Evolutionary conservation across 2,797 vertebrate genomes (phyloP).

Genomic region (Meda fulgida): DNA sequence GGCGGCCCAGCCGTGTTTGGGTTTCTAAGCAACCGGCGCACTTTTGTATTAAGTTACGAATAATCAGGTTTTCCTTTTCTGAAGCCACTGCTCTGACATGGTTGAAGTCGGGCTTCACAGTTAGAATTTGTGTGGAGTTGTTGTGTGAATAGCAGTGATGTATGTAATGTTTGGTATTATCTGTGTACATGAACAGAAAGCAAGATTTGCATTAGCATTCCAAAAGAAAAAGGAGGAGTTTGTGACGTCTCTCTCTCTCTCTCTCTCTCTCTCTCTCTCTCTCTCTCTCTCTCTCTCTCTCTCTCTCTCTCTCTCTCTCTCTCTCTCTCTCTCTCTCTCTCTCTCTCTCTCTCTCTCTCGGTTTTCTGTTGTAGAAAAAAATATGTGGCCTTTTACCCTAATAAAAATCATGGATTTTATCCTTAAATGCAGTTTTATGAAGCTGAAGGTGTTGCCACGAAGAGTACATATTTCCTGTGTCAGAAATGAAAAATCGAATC

Average conservation of each 20-base stretch:
- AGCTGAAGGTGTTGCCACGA: neutral
- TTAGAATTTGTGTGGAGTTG: constrained; percentile 11
- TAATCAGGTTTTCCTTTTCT: constrained; percentile 62
- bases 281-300: too few species aligned
- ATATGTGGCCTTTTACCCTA: neutral
- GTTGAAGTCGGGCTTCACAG: constrained; percentile 22
- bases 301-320: too few species aligned
- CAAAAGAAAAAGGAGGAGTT: neutral
- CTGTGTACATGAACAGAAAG: neutral
- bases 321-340: too few species aligned
- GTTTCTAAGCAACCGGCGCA: constrained; percentile 27
- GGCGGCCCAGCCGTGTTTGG: constrained; percentile 16
- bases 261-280: too few species aligned
- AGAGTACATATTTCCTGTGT: neutral
- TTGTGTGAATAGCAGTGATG: neutral
- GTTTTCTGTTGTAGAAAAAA: neutral
- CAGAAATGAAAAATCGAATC: neutral
- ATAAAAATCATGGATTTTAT: neutral
- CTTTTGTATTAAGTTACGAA: constrained; percentile 45
- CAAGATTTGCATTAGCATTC: neutral
- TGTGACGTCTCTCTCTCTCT: too few species aligned
- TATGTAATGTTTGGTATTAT: neutral
- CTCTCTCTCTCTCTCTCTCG: too few species aligned
- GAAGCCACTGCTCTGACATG: constrained; percentile 4
- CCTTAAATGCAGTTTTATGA: neutral